Evolutionary conservation across 1,140 invertebrate species (phyloP).

Genomic region (Bombus confusus): DNA sequence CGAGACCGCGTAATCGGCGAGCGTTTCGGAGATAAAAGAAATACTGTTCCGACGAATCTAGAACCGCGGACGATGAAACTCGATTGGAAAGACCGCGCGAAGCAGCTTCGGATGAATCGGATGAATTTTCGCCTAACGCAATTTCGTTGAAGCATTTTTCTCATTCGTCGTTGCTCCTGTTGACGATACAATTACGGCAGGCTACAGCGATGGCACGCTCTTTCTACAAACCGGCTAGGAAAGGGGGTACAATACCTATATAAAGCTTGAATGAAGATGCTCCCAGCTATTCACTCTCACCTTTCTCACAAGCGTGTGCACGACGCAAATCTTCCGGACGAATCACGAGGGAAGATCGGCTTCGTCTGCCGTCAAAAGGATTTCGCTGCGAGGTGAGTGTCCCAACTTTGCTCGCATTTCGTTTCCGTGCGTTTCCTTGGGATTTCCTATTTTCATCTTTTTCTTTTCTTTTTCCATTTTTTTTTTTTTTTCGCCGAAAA

Average conservation of each 20-base stretch:
- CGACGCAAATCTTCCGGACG: slow-evolving; percentile 63
- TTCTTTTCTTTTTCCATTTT: too few relatives aligned
- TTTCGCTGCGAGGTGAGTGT: slow-evolving; percentile 60
- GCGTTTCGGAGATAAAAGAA: too few relatives aligned
- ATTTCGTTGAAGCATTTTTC: slow-evolving; percentile 44
- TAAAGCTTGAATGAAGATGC: slow-evolving; percentile 83
- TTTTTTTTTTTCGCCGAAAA: background rate
- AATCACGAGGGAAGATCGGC: slow-evolving; percentile 67
- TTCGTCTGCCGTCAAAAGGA: slow-evolving; percentile 52
- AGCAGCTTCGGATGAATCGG: background rate
- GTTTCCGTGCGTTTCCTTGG: background rate
- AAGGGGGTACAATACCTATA: slow-evolving; percentile 82
- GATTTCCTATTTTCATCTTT: background rate
- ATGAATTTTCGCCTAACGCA: slow-evolving; percentile 3
- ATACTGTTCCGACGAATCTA: too few relatives aligned
- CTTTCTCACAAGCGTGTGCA: slow-evolving; percentile 75
- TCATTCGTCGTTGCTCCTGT: slow-evolving; percentile 22
- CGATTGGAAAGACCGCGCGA: too few relatives aligned
- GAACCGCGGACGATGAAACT: too few relatives aligned
- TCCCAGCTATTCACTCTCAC: slow-evolving; percentile 82
- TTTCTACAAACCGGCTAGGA: slow-evolving; percentile 76
- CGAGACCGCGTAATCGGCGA: too few relatives aligned
- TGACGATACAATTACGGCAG: slow-evolving; percentile 72
- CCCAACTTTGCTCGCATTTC: background rate
- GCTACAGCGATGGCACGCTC: slow-evolving; percentile 74